phyloP scores from a whole-genome alignment of 2,113 vertebrate species.

The Bagarius yarrelli region DNA sequence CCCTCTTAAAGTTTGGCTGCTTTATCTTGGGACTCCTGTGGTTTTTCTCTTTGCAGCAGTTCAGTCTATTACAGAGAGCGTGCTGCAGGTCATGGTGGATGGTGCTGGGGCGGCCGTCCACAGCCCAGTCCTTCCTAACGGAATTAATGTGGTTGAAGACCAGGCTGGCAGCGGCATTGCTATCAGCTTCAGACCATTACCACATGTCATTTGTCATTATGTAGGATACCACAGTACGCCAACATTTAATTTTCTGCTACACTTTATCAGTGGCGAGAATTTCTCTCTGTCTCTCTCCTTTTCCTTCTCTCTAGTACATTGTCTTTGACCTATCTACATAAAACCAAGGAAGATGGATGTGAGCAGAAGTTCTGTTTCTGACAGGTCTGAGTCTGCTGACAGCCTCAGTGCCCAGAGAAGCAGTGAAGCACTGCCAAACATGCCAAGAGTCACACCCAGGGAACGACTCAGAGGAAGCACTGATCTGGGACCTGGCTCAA shows the following conservation, averaged over 20 bases:
- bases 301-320: conserved; percentile 57
- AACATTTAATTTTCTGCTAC: conserved; percentile 72
- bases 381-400: conserved; percentile 48
- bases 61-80: conserved; percentile 57
- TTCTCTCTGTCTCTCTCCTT: conserved; percentile 41
- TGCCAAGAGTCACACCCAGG: conserved; percentile 22
- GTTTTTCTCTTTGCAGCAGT: conserved; percentile 53
- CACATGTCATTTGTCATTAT: conserved; percentile 73
- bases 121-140: conserved; percentile 53
- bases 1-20: conserved; percentile 56
- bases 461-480: conserved; percentile 21
- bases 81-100: conserved; percentile 55
- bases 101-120: conserved; percentile 38
- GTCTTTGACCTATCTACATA: conserved; percentile 70
- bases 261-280: conserved; percentile 57
- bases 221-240: conserved; percentile 71
- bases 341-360: conserved; percentile 58
- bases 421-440: conserved; percentile 36
- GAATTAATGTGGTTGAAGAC: conserved; percentile 58
- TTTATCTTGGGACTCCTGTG: conserved; percentile 60
- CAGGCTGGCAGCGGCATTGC: conserved; percentile 56
- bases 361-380: conserved; percentile 41
- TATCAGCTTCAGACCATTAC: conserved; percentile 73
- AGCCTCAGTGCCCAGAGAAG: conserved; percentile 40
- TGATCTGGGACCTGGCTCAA: conserved; percentile 9